Conservation (phyloP, 2,113 vertebrate genomes). For the Theropithecus gelada region DNA sequence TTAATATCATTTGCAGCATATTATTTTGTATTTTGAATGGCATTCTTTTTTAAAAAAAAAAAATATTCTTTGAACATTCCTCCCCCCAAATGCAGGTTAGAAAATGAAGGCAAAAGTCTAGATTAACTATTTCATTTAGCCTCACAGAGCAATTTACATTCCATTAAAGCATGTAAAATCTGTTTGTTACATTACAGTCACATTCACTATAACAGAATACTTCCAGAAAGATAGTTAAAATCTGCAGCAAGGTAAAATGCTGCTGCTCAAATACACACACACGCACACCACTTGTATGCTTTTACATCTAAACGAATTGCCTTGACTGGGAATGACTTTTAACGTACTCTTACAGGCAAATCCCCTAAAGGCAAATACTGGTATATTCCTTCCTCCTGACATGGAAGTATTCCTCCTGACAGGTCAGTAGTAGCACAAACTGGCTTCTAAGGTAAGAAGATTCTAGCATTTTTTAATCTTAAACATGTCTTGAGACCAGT, state of each 20-base stretch:
- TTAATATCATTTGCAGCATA: neutral
- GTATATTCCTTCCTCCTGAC: neutral
- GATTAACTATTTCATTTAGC: slow-evolving; percentile 8
- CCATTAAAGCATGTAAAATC: slow-evolving; percentile 2
- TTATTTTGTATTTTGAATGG: slow-evolving; percentile 31
- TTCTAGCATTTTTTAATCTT: neutral
- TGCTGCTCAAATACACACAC: neutral
- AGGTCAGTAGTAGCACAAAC: neutral
- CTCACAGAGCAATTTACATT: slow-evolving; percentile 24
- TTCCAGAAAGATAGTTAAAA: slow-evolving; percentile 38
- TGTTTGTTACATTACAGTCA: neutral
- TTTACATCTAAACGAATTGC: neutral
- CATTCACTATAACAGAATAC: neutral
- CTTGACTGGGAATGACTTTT: neutral
- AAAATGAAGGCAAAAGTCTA: slow-evolving; percentile 28
- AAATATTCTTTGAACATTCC: neutral
- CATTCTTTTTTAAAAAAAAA: neutral
- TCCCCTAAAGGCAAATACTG: neutral
- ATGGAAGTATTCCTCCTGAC: neutral
- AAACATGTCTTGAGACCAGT: neutral
- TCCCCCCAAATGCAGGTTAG: neutral
- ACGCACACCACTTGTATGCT: neutral
- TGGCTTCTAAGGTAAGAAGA: neutral
- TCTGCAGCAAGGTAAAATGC: neutral
- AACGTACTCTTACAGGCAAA: neutral